Evolutionary conservation across 2,888 invertebrate genomes (phyloP), one percentile per base, ranked within the genome.

Genomic region (Pantelozetes paolii): DNA sequence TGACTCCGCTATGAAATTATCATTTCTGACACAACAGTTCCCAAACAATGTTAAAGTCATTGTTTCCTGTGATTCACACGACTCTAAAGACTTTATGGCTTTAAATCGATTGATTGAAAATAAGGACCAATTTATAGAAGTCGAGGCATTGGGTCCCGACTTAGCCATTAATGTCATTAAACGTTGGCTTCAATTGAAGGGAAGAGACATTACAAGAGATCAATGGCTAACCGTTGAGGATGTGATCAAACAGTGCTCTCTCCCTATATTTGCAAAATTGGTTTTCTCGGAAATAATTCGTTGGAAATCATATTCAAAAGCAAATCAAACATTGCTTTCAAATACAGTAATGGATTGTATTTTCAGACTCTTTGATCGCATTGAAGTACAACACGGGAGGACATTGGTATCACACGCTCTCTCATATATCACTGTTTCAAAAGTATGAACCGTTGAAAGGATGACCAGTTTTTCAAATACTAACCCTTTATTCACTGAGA

Each of bases 221-320:
- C 97, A 97, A 80, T 96, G 95, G 95, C 88, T 91, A 48, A 83
- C 96, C 71, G 97, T 97, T 0, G 91, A 93, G 20, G 95, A 94
- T 80, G 95, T 94, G 0, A 92, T 97, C 45, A 89, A 89, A 18
- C 90, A 91, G 80, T 97, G 97, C 81, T 96, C 96, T 0, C 83
- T 97, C 72, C 97, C 98, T 0, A 93, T 99, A 76, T 98, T 96
- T 81, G 94, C 98, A 0, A 98, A 98, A 83, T 84, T 99, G 59
- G 95, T 98, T 0, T 96, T 94, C 83, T 98, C 97, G 18, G 97
- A 98, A 84, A 94, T 98, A 32, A 94, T 94, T 81, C 86, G 95
- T 77, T 98, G 98, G 98, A 87, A 94, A 73, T 96, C 96, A 78
- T 98, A 97, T 82, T 95, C 95, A 0, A 91, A 92, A 79, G 28